A percentile compares a stretch with the other conserved stretches of the same genome.
These are phyloP conservation scores for Tortrix viridana DNA, from an alignment of 2,888 invertebrate species.

Conservation along the genomic window DNA sequence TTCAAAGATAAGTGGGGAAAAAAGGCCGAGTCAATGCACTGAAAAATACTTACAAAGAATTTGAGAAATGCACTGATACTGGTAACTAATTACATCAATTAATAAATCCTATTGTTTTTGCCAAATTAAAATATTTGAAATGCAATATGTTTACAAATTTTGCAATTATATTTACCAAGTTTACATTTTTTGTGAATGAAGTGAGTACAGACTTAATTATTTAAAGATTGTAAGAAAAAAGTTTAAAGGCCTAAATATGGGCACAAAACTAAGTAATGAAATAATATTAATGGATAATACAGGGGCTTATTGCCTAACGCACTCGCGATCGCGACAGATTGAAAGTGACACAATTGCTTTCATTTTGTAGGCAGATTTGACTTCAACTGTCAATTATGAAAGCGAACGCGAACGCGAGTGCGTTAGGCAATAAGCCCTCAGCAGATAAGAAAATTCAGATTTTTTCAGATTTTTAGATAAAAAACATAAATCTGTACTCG, in stretches of 20 bases:
- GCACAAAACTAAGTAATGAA: conserved; percentile 37
- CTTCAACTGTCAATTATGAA: too few relatives aligned
- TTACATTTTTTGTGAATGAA: conserved; percentile 39
- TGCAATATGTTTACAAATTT: conserved; percentile 16
- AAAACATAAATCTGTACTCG: conserved; percentile 63
- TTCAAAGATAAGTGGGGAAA: too few relatives aligned
- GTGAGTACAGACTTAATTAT: conserved; percentile 52
- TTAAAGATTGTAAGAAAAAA: not conserved
- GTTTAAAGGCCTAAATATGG: conserved; percentile 54
- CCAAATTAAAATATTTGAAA: conserved; percentile 6
- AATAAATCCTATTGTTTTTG: conserved; percentile 8
- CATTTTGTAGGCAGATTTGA: too few relatives aligned
- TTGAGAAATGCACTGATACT: not conserved
- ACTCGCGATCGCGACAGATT: too few relatives aligned
- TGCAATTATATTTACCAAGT: conserved; percentile 15
- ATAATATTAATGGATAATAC: conserved; percentile 50
- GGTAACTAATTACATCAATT: conserved; percentile 11
- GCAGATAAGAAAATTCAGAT: too few relatives aligned
- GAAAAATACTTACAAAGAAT: too few relatives aligned
- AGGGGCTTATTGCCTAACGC: too few relatives aligned
- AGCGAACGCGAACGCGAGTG: too few relatives aligned
- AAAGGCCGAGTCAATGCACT: too few relatives aligned
- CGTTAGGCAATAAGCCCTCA: too few relatives aligned
- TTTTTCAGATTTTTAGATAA: conserved; percentile 55
- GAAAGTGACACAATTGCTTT: too few relatives aligned